A percentile compares a stretch with the other conserved stretches of the same genome.
Evolutionary conservation across 2,797 vertebrate species (phyloP).

Genomic region (Melanotaenia trifasciata): DNA sequence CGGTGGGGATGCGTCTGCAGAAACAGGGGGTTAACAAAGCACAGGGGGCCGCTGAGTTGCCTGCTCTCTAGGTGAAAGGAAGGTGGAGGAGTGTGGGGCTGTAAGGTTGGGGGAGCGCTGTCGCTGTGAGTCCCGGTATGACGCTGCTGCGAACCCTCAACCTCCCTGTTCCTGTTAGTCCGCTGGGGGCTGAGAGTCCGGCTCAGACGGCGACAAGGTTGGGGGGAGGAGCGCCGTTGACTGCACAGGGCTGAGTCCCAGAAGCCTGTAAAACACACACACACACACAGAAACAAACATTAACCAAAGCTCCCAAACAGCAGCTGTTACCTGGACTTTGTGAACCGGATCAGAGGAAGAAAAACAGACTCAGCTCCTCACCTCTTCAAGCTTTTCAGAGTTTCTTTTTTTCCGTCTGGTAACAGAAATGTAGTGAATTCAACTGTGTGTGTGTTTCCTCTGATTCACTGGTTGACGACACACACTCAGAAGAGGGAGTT

Average conservation of each 20-base stretch:
- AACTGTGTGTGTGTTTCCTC: slow-evolving; percentile 39
- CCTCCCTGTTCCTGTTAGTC: slow-evolving; percentile 63
- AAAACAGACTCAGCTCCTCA: slow-evolving; percentile 21
- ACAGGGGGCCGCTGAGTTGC: slow-evolving; percentile 90
- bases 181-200: slow-evolving; percentile 80
- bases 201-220: slow-evolving; percentile 64
- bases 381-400: slow-evolving; percentile 9
- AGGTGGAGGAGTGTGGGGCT: slow-evolving; percentile 72
- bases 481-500: slow-evolving; percentile 70
- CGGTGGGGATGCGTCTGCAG: slow-evolving; percentile 87
- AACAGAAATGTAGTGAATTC: slow-evolving; percentile 20
- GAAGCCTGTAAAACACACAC: slow-evolving; percentile 84
- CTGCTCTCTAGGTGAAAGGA: slow-evolving; percentile 86
- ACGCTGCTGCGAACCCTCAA: slow-evolving; percentile 49
- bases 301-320: slow-evolving; percentile 19
- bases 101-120: slow-evolving; percentile 87
- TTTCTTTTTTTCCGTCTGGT: slow-evolving; percentile 3
- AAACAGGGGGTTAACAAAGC: slow-evolving; percentile 96
- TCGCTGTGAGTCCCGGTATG: slow-evolving; percentile 70
- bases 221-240: slow-evolving; percentile 63
- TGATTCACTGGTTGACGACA: slow-evolving; percentile 60
- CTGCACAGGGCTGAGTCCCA: slow-evolving; percentile 91
- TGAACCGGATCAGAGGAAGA: not conserved
- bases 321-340: not conserved
- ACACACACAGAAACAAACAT: slow-evolving; percentile 36